Percentiles rank a stretch among this genome's conserved stretches.
Conservation (phyloP, 2,888 invertebrate genomes). For the Melanchra persicariae region DNA sequence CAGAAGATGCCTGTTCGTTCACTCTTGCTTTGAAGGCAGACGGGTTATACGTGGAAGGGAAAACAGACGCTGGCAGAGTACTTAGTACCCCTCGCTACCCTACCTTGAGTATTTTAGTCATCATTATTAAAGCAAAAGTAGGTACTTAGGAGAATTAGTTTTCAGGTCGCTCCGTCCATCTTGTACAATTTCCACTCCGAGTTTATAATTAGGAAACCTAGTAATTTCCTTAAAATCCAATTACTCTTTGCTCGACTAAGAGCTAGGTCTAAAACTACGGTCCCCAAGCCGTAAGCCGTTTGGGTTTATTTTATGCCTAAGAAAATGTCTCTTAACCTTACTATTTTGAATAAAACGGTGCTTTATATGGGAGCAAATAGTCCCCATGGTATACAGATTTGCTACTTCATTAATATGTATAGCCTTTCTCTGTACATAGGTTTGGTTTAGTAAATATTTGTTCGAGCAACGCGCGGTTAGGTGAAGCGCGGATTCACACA, state of each 20-base stretch:
- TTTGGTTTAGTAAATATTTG: conserved; percentile 40
- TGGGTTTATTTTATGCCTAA: conserved; percentile 14
- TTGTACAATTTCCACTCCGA: conserved; percentile 9
- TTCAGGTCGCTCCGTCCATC: not conserved
- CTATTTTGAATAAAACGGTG: conserved; percentile 50
- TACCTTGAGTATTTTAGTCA: not conserved
- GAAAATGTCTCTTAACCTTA: conserved; percentile 30
- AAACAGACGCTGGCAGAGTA: too few relatives aligned
- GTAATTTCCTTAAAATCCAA: conserved; percentile 35
- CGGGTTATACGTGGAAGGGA: too few relatives aligned
- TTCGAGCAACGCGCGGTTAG: not conserved
- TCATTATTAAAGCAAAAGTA: conserved; percentile 7
- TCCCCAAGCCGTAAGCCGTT: conserved; percentile 1
- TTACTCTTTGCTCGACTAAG: conserved; percentile 12
- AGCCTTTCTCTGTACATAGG: conserved; percentile 28
- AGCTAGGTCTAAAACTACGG: conserved; percentile 1
- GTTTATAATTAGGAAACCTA: conserved; percentile 10
- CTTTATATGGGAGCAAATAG: conserved; percentile 57
- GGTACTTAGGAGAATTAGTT: conserved; percentile 12
- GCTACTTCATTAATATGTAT: conserved; percentile 57
- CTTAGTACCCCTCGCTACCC: not conserved
- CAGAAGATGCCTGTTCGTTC: too few relatives aligned
- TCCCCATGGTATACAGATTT: conserved; percentile 48
- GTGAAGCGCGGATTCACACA: not conserved
- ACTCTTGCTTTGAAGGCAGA: too few relatives aligned